Base-by-base conservation (phyloP, 2,888 invertebrate genomes). In the Diarsia brunnea region DNA sequence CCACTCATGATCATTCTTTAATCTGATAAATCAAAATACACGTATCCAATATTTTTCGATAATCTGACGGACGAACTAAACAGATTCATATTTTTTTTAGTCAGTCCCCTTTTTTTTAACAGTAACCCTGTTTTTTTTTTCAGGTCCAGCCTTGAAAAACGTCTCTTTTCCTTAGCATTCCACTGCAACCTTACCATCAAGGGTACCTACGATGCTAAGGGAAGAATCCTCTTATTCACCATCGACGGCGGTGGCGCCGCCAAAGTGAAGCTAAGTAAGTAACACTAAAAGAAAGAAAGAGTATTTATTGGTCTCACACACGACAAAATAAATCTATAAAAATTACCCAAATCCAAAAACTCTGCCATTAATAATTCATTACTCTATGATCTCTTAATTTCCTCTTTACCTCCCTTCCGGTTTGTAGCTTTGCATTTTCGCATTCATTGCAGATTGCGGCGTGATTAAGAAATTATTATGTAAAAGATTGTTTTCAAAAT, bases 221-320 rank as follows among this genome's bases (percentile, higher is more conserved):
- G 96, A 10, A 92, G 89, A 84, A 91, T 96, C 24, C 89, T 96
- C 2, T 84, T 96, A 19, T 95, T 96, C 88, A 93, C 94, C n/a
- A 96, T 96, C 49, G 94, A 96, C 68, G 96, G 96, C 4, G 95
- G 89, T 64, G 96, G 96, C 3, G 92, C 94, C 19, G 96, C 95
- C 5, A 95, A 95, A 91, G 88, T 96, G 24, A 95, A 93, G 92
- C 81, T 96, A 63, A 94, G 96, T 96, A 89, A 91, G 95, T 89
- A 77, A 65, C 76, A 83, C 55, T 49, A 8, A 38, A 38, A 7
- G 38, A 38, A 38, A 38, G 38, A 38, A 38, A 38, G 8, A 38
- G 38, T 38, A 38, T 38, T 38, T 38, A 38, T 38, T 38, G 38
- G 38, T 38, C 7, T 38, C 38, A 38, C 8, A 8, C 38, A 38